Evolutionary conservation across 2,797 vertebrate species (phyloP).

Genomic region (Chaetodon trifasciatus): DNA sequence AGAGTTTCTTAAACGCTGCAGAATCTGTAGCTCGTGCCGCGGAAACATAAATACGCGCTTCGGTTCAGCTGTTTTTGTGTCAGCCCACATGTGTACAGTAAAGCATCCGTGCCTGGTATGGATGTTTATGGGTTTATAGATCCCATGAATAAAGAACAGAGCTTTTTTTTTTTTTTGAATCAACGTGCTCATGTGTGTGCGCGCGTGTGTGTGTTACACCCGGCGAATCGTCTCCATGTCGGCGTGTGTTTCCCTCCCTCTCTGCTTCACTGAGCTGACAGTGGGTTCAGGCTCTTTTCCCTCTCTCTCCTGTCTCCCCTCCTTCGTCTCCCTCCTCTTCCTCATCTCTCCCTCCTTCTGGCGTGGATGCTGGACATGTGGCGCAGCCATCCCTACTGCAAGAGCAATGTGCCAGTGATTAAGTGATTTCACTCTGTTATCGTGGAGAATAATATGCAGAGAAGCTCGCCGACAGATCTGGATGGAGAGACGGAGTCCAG

Average conservation of each 20-base stretch:
- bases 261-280: slow-evolving; percentile 80
- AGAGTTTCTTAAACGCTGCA: slow-evolving; percentile 68
- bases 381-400: slow-evolving; percentile 33
- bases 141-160: slow-evolving; percentile 28
- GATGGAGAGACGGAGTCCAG: slow-evolving; percentile 16
- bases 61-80: slow-evolving; percentile 43
- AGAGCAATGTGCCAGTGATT: slow-evolving; percentile 52
- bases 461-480: slow-evolving; percentile 14
- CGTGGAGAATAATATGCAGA: slow-evolving; percentile 22
- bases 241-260: slow-evolving; percentile 60
- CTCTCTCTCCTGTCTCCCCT: slow-evolving; percentile 32
- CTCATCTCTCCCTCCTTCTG: slow-evolving; percentile 49
- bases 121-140: slow-evolving; percentile 40
- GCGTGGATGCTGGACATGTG: slow-evolving; percentile 64
- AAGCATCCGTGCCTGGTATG: slow-evolving; percentile 13
- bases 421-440: slow-evolving; percentile 50
- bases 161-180: slow-evolving; percentile 11
- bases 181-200: slow-evolving; percentile 22
- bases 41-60: slow-evolving; percentile 40
- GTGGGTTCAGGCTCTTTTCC: slow-evolving; percentile 60
- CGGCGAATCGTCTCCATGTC: slow-evolving; percentile 70
- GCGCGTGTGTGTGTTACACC: slow-evolving; percentile 47
- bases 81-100: slow-evolving; percentile 26
- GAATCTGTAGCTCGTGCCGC: slow-evolving; percentile 52
- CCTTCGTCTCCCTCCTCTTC: slow-evolving; percentile 13